A percentile compares a stretch with the other conserved stretches of the same genome.
Evolutionary conservation across 2,113 vertebrate species (phyloP).

Genomic region (Fulmarus glacialis): DNA sequence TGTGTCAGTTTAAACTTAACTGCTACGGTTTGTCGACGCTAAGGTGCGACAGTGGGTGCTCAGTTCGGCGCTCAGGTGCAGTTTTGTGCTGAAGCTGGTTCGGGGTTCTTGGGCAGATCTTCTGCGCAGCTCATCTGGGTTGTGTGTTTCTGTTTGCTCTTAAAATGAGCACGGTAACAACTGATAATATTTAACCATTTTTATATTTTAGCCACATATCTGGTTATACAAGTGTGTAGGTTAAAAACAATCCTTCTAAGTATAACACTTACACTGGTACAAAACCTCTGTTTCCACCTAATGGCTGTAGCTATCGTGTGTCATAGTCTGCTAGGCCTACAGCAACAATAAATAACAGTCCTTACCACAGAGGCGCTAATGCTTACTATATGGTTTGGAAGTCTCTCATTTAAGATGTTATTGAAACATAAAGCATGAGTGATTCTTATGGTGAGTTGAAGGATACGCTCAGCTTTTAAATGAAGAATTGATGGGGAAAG

Average conservation of each 20-base stretch:
- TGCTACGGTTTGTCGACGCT: not conserved
- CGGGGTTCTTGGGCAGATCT: not conserved
- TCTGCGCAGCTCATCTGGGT: not conserved
- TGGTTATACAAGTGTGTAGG: not conserved
- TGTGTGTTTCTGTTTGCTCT: not conserved
- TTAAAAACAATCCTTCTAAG: not conserved
- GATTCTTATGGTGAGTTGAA: not conserved
- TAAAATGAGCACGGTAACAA: not conserved
- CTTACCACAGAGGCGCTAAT: not conserved
- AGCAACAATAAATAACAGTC: not conserved
- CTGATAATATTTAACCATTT: not conserved
- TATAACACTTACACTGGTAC: not conserved
- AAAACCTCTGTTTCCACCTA: not conserved
- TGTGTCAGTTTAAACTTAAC: not conserved
- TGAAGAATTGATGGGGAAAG: not conserved
- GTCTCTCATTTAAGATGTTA: not conserved
- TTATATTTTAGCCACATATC: not conserved
- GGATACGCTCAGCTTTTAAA: not conserved
- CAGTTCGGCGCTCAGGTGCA: rapidly evolving
- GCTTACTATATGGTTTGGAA: not conserved
- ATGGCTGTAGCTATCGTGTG: not conserved
- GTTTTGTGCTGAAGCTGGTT: not conserved
- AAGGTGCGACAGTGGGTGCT: not conserved
- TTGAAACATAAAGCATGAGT: not conserved
- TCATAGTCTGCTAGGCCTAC: not conserved